These are phyloP conservation scores for Micrasema minimum DNA, from an alignment of 1,140 invertebrate species.

Conservation along the genomic window DNA sequence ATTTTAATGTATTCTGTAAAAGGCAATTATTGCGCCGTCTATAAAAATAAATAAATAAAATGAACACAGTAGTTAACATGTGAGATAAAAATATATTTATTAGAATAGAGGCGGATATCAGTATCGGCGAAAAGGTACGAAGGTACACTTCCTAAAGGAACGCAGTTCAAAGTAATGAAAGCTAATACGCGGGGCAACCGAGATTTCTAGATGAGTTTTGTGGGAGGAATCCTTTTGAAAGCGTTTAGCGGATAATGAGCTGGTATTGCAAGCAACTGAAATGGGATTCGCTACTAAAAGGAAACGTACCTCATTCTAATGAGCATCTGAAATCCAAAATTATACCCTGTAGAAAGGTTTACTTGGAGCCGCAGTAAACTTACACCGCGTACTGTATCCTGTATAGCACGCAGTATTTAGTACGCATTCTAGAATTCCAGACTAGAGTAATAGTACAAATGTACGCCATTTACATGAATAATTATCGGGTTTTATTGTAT, in stretches of 20 bases:
- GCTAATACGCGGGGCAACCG: constrained; percentile 36
- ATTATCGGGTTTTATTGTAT: constrained; percentile 1
- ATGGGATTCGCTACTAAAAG: constrained; percentile 31
- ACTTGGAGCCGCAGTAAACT: constrained; percentile 7
- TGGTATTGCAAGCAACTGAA: constrained; percentile 31
- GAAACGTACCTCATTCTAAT: constrained; percentile 32
- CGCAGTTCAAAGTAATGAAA: constrained; percentile 39
- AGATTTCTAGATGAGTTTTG: constrained; percentile 41
- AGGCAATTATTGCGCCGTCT: too few relatives aligned
- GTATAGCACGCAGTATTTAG: too few relatives aligned
- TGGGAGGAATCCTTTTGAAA: constrained; percentile 40
- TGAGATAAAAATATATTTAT: too few relatives aligned
- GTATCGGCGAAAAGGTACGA: background rate
- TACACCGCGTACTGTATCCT: background rate
- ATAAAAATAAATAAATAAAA: too few relatives aligned
- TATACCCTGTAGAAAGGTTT: constrained; percentile 20
- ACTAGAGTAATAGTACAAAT: too few relatives aligned
- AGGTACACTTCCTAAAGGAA: constrained; percentile 10
- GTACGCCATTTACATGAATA: background rate
- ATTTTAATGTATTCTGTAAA: too few relatives aligned
- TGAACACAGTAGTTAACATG: too few relatives aligned
- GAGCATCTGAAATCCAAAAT: constrained; percentile 34
- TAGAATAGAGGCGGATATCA: too few relatives aligned
- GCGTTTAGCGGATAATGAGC: constrained; percentile 42
- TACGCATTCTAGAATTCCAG: too few relatives aligned